Conservation (phyloP, 2,888 invertebrate genomes). For the Fragum whitleyi region DNA sequence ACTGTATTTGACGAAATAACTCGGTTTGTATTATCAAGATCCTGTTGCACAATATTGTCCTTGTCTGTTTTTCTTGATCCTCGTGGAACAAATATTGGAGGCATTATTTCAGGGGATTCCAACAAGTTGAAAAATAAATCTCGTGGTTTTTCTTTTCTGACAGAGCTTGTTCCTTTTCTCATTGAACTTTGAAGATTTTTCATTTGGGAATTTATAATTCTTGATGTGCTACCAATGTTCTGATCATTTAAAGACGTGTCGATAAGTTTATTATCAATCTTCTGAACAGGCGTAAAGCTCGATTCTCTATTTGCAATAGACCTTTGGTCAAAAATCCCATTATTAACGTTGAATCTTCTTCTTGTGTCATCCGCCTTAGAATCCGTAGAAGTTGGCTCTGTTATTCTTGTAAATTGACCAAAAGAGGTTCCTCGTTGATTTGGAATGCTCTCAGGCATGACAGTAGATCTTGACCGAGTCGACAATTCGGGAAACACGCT, state of each 20-base stretch:
- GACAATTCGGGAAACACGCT: neutral
- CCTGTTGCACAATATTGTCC: neutral
- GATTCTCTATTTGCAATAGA: neutral
- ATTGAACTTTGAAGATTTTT: neutral
- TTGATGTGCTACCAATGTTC: neutral
- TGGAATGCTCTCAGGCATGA: neutral
- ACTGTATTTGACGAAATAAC: constrained; percentile 15
- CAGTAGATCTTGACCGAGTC: neutral
- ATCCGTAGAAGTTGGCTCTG: neutral
- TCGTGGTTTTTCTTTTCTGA: neutral
- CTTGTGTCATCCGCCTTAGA: neutral
- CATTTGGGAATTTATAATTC: neutral
- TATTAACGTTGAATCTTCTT: neutral
- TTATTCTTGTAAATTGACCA: neutral
- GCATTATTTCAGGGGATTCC: constrained; percentile 29
- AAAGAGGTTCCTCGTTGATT: neutral
- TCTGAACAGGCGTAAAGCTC: neutral
- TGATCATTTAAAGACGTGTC: neutral
- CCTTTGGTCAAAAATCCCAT: neutral
- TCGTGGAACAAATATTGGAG: constrained; percentile 24
- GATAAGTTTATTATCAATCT: neutral
- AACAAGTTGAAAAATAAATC: neutral
- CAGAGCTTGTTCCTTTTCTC: neutral
- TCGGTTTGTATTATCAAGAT: neutral
- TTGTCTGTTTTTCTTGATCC: neutral